These are phyloP conservation scores for Platysteira castanea DNA, from an alignment of 2,113 vertebrate species.

Conservation along the genomic window DNA sequence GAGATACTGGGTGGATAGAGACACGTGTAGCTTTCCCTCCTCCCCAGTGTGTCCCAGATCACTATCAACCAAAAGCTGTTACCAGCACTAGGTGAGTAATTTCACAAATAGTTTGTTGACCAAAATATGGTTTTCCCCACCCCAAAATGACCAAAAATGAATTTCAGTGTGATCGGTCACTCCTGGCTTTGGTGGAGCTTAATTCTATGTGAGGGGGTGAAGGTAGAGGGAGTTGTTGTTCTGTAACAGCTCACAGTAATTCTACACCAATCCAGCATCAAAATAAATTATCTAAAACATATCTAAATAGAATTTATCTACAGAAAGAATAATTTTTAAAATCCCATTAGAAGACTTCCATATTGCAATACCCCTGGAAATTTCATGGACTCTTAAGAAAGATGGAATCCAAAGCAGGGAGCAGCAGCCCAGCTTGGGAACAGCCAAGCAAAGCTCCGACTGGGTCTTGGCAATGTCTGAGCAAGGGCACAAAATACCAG, in stretches of 20 bases:
- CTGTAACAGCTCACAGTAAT: background rate
- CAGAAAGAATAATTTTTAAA: background rate
- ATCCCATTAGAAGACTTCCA: background rate
- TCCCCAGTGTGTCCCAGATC: background rate
- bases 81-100: background rate
- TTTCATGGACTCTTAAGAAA: background rate
- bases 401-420: background rate
- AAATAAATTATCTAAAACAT: background rate
- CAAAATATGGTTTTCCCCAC: background rate
- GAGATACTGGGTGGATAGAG: background rate
- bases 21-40: background rate
- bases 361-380: background rate
- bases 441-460: background rate
- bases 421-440: background rate
- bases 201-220: rapidly evolving
- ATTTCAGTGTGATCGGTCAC: background rate
- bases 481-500: background rate
- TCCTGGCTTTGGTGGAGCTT: background rate
- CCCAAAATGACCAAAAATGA: background rate
- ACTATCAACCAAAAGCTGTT: background rate
- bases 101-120: background rate
- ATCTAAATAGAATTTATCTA: background rate
- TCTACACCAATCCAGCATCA: background rate
- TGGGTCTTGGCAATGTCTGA: background rate
- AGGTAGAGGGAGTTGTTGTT: background rate